These are phyloP conservation scores for Temnopleurus reevesii DNA, from an alignment of 53 echinoderm and acorn worm genomes.

Conservation along the genomic window DNA sequence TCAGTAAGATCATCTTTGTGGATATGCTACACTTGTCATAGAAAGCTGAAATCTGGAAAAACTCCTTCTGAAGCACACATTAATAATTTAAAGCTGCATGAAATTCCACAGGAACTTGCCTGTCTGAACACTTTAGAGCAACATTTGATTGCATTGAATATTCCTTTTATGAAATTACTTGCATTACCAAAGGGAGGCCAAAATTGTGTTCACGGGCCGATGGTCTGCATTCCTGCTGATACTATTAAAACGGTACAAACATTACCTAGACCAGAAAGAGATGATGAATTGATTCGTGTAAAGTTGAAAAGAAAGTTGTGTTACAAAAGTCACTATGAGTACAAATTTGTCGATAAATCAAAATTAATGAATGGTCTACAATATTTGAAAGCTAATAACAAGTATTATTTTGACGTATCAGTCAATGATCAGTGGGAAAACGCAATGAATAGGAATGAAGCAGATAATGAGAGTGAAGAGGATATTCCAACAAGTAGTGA, in stretches of 20 bases:
- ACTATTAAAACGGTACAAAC: slow-evolving; percentile 17
- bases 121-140: slow-evolving; percentile 44
- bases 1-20: slow-evolving; percentile 59
- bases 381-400: slow-evolving; percentile 62
- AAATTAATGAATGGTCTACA: slow-evolving; percentile 60
- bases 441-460: neutral
- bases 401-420: slow-evolving; percentile 52
- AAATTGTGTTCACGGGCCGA: slow-evolving; percentile 62
- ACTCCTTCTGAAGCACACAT: slow-evolving; percentile 44
- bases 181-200: slow-evolving; percentile 60
- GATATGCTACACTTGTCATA: slow-evolving; percentile 73
- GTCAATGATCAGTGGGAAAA: slow-evolving; percentile 57
- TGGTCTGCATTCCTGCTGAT: slow-evolving; percentile 64
- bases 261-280: slow-evolving; percentile 49
- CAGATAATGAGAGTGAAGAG: slow-evolving; percentile 46
- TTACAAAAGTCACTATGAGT: slow-evolving; percentile 69
- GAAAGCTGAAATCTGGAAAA: slow-evolving; percentile 34
- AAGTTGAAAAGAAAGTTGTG: slow-evolving; percentile 71
- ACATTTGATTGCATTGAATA: slow-evolving; percentile 64
- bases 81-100: slow-evolving; percentile 23
- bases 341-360: slow-evolving; percentile 64
- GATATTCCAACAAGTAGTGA: neutral
- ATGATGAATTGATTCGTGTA: slow-evolving; percentile 65
- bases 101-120: slow-evolving; percentile 33
- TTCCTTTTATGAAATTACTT: slow-evolving; percentile 71